Conservation (phyloP, 2,888 invertebrate genomes). For the Meteorus cinctellus region DNA sequence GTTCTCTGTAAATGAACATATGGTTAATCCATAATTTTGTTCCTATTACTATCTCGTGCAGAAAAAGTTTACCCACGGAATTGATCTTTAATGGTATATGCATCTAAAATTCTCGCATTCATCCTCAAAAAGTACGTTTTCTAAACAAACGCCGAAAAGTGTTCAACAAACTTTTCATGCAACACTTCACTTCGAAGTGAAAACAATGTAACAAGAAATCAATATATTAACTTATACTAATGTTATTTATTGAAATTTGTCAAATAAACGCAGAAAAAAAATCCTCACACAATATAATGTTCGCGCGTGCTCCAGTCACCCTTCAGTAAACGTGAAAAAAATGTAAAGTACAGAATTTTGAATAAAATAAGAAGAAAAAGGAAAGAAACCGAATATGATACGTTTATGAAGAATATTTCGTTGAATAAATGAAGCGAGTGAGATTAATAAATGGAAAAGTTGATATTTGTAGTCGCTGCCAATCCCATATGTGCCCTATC, state of each 20-base stretch:
- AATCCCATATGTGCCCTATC: constrained; percentile 59
- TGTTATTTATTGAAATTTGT: constrained; percentile 19
- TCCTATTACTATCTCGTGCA: not conserved
- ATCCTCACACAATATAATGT: constrained; percentile 28
- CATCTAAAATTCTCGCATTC: constrained; percentile 38
- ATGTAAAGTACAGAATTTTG: constrained; percentile 40
- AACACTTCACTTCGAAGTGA: constrained; percentile 27
- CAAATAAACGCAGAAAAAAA: constrained; percentile 34
- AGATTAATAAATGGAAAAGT: constrained; percentile 62
- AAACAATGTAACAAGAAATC: constrained; percentile 19
- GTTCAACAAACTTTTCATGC: constrained; percentile 55
- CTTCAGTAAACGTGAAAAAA: constrained; percentile 47
- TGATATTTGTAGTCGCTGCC: constrained; percentile 64
- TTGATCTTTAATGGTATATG: constrained; percentile 28
- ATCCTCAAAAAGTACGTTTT: constrained; percentile 28
- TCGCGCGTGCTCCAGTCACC: constrained; percentile 60
- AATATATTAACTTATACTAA: constrained; percentile 25
- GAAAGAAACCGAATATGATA: constrained; percentile 53
- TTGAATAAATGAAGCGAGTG: constrained; percentile 24
- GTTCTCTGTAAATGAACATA: not conserved
- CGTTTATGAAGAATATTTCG: constrained; percentile 47
- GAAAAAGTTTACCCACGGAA: not conserved
- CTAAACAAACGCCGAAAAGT: constrained; percentile 55
- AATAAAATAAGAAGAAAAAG: constrained; percentile 42
- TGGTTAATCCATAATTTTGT: not conserved